Percentiles rank a stretch among this genome's conserved stretches.
Evolutionary conservation across 1,140 invertebrate genomes (phyloP).

Genomic region (Kradibia gibbosae): DNA sequence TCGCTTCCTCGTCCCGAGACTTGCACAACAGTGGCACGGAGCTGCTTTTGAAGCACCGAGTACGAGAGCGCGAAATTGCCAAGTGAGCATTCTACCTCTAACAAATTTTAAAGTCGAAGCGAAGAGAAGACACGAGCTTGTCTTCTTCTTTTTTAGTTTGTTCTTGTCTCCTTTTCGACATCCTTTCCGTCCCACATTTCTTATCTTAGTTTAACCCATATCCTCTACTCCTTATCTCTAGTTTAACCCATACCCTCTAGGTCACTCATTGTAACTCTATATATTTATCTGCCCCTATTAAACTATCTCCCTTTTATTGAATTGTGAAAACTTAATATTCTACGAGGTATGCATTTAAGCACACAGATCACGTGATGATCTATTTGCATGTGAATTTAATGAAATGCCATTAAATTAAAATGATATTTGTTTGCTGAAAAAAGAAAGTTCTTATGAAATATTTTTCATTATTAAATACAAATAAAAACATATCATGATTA

Average conservation of each 20-base stretch:
- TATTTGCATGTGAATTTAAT: background rate
- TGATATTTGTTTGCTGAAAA: background rate
- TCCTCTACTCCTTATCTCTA: background rate
- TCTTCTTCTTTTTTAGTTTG: background rate
- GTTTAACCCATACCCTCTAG: background rate
- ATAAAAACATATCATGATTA: background rate
- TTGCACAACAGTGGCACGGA: background rate
- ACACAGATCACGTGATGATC: background rate
- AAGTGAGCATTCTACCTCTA: conserved; percentile 10
- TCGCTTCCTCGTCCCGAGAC: background rate
- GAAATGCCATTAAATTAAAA: background rate
- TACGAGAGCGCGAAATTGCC: conserved; percentile 30
- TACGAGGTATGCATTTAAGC: background rate
- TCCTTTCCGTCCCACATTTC: background rate
- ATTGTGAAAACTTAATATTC: conserved; percentile 25
- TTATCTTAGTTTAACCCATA: background rate
- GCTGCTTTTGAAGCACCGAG: conserved; percentile 20
- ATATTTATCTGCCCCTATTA: background rate
- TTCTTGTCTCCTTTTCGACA: background rate
- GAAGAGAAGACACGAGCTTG: background rate
- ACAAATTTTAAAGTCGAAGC: conserved; percentile 40
- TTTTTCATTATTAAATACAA: background rate
- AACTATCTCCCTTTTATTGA: background rate
- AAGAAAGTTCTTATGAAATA: background rate
- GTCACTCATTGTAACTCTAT: background rate